Evolutionary conservation across 1,140 invertebrate species (phyloP), one percentile per base, ranked within the genome.

Genomic region (Penaeus vannamei): DNA sequence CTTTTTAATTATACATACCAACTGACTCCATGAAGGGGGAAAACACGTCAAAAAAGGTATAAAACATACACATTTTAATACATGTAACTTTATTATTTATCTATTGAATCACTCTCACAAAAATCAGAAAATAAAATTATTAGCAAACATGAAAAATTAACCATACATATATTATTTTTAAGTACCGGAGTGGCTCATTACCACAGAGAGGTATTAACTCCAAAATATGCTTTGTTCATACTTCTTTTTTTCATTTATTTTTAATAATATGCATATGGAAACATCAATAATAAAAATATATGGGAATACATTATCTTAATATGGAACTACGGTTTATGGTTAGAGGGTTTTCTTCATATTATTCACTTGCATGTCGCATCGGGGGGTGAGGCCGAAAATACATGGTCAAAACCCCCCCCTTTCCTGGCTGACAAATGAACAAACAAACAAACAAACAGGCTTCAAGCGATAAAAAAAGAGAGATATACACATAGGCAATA

Each of bases 231-330:
- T 92, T 93, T 91, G 92, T 93, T 91, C 91, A 92, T 92, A 92
- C 92, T 92, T 87, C 46, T 84, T 85, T 85, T 66, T 90, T 79
- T 90, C 62, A 79, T 84, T 84, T 81, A 36, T 85, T 81, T 84
- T 89, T 89, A 85, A 93, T 92, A 91, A 89, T 92, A 92, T 90
- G 92, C 92, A 92, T 92, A 91, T 92, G 92, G 92, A 93, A 93
- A 93, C 92, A 92, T 93, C 92, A 92, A 92, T 93, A 93, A 92
- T 93, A 92, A 93, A 93, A 93, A 93, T 93, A 93, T 92, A 93
- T 93, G 91, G 92, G 92, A 92, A 92, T 92, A 92, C 92, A 92
- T 92, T 93, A 92, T 92, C 92, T 90, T 90, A 89, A 89, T 89
- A 92, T 92, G 92, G 92, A 93, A 92, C 92, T 93, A 92, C 91